phyloP scores from a whole-genome alignment of 2,888 invertebrate genomes.

The Ophioninae sp. region DNA sequence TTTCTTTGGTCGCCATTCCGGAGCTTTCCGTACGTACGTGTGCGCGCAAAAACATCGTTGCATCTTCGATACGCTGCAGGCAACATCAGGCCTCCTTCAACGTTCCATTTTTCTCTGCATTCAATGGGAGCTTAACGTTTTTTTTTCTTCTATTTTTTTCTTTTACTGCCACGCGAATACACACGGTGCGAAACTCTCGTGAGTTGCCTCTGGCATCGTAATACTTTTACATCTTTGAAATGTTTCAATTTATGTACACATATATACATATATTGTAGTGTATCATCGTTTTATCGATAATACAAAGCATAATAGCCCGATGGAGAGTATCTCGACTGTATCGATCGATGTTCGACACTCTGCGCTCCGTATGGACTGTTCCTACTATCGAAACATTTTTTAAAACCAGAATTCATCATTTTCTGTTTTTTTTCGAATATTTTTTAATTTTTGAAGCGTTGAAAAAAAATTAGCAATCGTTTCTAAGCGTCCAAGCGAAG shows the following conservation, averaged over 20 bases:
- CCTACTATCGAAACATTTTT: background rate
- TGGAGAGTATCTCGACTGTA: slow-evolving; percentile 19
- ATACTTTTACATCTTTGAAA: slow-evolving; percentile 45
- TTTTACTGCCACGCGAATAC: slow-evolving; percentile 49
- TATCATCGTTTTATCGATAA: slow-evolving; percentile 64
- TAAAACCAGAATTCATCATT: background rate
- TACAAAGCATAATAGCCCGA: slow-evolving; percentile 36
- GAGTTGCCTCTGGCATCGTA: slow-evolving; percentile 37
- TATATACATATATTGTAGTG: slow-evolving; percentile 18
- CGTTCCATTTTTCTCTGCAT: slow-evolving; percentile 51
- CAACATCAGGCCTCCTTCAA: slow-evolving; percentile 27
- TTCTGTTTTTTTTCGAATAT: background rate
- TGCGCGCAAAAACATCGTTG: slow-evolving; percentile 50
- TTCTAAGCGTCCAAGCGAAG: no score
- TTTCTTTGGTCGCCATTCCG: background rate
- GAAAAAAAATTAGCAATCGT: no score
- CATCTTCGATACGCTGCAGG: slow-evolving; percentile 20
- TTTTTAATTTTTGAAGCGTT: background rate
- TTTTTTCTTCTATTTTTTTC: slow-evolving; percentile 49
- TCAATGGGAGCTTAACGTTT: slow-evolving; percentile 34
- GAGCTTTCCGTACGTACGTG: background rate
- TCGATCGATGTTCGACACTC: slow-evolving; percentile 32
- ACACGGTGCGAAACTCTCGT: slow-evolving; percentile 54
- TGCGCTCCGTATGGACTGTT: background rate
- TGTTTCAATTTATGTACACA: slow-evolving; percentile 17